Base-by-base conservation (phyloP, 2,888 invertebrate species). In the Andrena bicolor region DNA sequence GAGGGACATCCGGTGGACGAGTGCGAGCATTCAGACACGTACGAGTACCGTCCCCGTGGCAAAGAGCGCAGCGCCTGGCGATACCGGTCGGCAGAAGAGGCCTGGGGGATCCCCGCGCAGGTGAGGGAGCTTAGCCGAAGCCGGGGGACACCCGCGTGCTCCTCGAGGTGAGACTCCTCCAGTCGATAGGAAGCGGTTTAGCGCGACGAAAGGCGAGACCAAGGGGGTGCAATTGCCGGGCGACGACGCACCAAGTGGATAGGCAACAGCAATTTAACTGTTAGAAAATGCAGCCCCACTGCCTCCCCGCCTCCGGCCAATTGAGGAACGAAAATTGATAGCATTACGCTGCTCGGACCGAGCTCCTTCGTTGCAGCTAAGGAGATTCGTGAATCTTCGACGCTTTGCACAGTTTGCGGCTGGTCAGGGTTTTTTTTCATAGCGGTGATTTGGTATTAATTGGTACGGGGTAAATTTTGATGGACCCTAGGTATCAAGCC, bases 1-100 rank as follows among this genome's bases (percentile, higher is more conserved):
- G 63, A 75, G 69, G 65, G 35, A 41, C 88, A 92, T 92, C 92
- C 92, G 92, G 91, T 89, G 84, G 89, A 76, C 76, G 89, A 85
- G 88, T 84, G 84, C 70, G 83, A 84, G 87, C 90, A 86, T 89
- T 90, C 87, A 84, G 79, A 83, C 80, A 86, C 85, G 85, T 85
- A 85, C 64, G 72, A 70, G 48, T 53, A 32, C 8, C 71, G 61
- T 78, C 63, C 68, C 72, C 48, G 64, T 49, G 79, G 61, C 66
- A 26, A 41, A 20, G 56, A 56, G 20, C 69, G 20, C 69, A 80
- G 78, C 60, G 63, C 79, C n/a, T n/a, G 60, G 28, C 61, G 61
- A 41, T 61, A 60, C 66, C 69, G 74, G 76, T 65, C 61, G 81
- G 76, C 68, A 74, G 23, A 74, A 77, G 77, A 56, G 77, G 72